Conservation (phyloP, 2,797 vertebrate species). For the Coreius guichenoti region DNA sequence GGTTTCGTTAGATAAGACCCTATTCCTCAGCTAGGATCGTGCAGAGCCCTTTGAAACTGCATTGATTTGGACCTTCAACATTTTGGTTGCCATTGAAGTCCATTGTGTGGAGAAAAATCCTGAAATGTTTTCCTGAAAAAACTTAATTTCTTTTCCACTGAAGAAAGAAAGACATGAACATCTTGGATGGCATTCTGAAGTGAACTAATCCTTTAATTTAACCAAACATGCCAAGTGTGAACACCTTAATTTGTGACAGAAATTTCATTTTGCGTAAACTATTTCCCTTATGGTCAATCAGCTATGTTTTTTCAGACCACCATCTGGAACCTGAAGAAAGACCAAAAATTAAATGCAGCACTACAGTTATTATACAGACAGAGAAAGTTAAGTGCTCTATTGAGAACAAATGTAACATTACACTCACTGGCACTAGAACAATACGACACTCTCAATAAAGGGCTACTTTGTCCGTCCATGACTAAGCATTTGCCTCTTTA, state of each 20-base stretch:
- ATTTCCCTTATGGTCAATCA: neutral
- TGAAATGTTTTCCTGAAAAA: too few species aligned
- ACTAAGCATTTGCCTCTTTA: slow-evolving; percentile 18
- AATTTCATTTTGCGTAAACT: neutral
- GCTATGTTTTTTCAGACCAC: slow-evolving; percentile 1
- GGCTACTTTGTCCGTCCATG: slow-evolving; percentile 15
- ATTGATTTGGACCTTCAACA: too few species aligned
- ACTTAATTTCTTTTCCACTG: too few species aligned
- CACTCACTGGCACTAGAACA: slow-evolving; percentile 41
- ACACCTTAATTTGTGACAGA: neutral
- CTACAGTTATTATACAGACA: neutral
- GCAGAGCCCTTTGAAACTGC: too few species aligned
- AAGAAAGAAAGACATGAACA: too few species aligned
- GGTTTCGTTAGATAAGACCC: too few species aligned
- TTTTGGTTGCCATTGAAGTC: too few species aligned
- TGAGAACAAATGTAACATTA: slow-evolving; percentile 48
- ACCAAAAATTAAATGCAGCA: neutral
- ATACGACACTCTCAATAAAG: slow-evolving; percentile 40
- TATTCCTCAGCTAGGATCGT: too few species aligned
- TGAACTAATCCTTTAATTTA: neutral
- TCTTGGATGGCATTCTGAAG: too few species aligned
- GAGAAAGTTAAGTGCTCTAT: slow-evolving; percentile 25
- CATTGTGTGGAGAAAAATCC: too few species aligned
- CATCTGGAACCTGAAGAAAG: slow-evolving; percentile 18
- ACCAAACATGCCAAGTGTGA: neutral